phyloP scores from a whole-genome alignment of 2,888 invertebrate species.

The Lasioglossum lativentre region DNA sequence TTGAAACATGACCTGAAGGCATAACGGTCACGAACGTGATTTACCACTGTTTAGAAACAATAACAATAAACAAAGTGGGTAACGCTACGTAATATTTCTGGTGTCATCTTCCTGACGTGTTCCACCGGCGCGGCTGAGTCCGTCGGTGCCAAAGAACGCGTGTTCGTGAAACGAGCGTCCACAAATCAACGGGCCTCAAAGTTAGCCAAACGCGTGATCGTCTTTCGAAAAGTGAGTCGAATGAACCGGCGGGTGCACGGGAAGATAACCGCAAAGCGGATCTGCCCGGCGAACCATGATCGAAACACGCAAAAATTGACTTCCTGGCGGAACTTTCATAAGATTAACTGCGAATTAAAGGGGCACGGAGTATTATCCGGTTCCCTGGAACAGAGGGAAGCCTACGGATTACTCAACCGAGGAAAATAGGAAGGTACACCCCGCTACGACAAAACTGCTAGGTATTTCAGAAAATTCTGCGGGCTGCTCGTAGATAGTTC shows the following conservation, averaged over 20 bases:
- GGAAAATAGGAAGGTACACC: background rate
- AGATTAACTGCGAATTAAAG: slow-evolving; percentile 36
- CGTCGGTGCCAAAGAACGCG: background rate
- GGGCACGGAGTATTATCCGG: slow-evolving; percentile 23
- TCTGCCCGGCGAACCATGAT: background rate
- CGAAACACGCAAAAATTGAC: slow-evolving; percentile 12
- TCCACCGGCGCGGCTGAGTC: background rate
- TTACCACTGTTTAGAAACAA: background rate
- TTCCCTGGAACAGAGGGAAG: background rate
- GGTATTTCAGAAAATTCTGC: background rate
- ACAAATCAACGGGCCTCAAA: background rate
- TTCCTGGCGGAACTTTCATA: background rate
- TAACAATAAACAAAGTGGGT: background rate
- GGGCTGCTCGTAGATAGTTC: background rate
- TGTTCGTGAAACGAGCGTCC: background rate
- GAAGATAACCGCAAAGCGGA: background rate
- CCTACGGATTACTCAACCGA: slow-evolving; percentile 50
- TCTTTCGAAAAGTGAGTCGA: background rate
- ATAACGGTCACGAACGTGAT: background rate
- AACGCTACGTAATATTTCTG: background rate
- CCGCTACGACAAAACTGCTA: background rate
- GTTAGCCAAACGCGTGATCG: background rate
- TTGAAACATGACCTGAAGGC: background rate
- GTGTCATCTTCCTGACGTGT: background rate
- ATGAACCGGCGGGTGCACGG: background rate